Percentiles rank a stretch among this genome's conserved stretches.
Conservation (phyloP, 2,797 vertebrate genomes). For the Xenopus petersii region DNA sequence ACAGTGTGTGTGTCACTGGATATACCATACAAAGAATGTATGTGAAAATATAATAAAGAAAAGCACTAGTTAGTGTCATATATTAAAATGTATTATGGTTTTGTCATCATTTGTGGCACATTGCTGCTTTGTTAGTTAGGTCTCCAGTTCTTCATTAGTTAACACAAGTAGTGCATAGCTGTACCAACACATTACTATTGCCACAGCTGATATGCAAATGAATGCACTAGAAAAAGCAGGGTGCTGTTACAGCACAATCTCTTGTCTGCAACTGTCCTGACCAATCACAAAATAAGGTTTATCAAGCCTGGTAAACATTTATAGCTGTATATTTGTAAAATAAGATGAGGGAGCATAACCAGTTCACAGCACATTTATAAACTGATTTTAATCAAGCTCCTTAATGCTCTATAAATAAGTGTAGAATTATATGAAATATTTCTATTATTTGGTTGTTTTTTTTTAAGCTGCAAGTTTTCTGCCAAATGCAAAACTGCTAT, state of each 20-base stretch:
- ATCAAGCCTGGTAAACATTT: slow-evolving; percentile 46
- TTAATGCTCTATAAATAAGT: too few relatives aligned
- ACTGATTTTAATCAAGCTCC: slow-evolving; percentile 14
- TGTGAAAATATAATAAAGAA: too few relatives aligned
- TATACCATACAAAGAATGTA: too few relatives aligned
- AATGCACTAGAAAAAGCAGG: slow-evolving; percentile 43
- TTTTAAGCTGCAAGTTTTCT: too few relatives aligned
- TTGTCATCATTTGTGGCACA: slow-evolving; percentile 20
- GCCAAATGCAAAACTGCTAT: too few relatives aligned
- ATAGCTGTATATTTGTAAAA: slow-evolving; percentile 43
- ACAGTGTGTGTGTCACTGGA: too few relatives aligned
- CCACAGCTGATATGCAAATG: slow-evolving; percentile 47
- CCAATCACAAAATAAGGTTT: slow-evolving; percentile 38
- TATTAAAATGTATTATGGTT: too few relatives aligned
- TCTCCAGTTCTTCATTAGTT: slow-evolving; percentile 41
- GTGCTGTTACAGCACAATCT: slow-evolving; percentile 47
- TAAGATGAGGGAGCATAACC: slow-evolving; percentile 44
- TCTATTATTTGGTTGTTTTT: too few relatives aligned
- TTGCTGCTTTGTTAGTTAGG: slow-evolving; percentile 38
- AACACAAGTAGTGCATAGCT: slow-evolving; percentile 44
- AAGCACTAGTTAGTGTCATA: too few relatives aligned
- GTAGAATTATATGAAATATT: too few relatives aligned
- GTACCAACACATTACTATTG: slow-evolving; percentile 23
- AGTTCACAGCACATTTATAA: slow-evolving; percentile 39
- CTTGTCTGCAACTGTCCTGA: slow-evolving; percentile 44